These are phyloP conservation scores for Monopis laevigella DNA, from an alignment of 2,888 invertebrate genomes.

Conservation along the genomic window DNA sequence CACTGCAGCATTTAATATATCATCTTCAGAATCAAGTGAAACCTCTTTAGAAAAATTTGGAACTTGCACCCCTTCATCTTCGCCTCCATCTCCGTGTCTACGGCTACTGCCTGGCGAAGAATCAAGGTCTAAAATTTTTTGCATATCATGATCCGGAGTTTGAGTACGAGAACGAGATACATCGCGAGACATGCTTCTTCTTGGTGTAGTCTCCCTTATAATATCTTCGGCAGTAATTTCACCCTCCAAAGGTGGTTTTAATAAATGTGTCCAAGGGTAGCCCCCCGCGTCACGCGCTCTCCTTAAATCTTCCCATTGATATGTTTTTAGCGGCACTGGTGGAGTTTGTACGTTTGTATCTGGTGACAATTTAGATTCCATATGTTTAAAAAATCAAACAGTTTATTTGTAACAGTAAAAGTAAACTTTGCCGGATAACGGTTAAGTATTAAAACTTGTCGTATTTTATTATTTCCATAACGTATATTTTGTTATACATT, in stretches of 20 bases:
- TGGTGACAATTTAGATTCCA: conserved; percentile 66
- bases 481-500: conserved; percentile 18
- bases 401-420: conserved; percentile 20
- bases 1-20: conserved; percentile 33
- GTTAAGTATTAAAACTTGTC: too few relatives aligned
- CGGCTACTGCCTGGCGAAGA: conserved; percentile 62
- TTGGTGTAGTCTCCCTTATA: conserved; percentile 50
- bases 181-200: conserved; percentile 59
- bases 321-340: conserved; percentile 78
- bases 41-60: conserved; percentile 61
- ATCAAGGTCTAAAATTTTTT: conserved; percentile 54
- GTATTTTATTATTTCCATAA: too few relatives aligned
- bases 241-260: conserved; percentile 70
- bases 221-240: conserved; percentile 62
- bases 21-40: conserved; percentile 57
- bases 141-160: conserved; percentile 44
- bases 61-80: conserved; percentile 52
- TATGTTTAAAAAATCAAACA: conserved; percentile 40
- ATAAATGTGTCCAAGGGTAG: conserved; percentile 83
- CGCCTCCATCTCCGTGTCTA: conserved; percentile 53
- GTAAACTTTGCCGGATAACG: conserved; percentile 24
- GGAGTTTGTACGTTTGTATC: conserved; percentile 63
- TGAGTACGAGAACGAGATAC: conserved; percentile 52
- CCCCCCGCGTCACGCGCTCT: conserved; percentile 76
- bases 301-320: conserved; percentile 83